Conservation (phyloP, 2,113 vertebrate genomes). For the Ascaphus truei region DNA sequence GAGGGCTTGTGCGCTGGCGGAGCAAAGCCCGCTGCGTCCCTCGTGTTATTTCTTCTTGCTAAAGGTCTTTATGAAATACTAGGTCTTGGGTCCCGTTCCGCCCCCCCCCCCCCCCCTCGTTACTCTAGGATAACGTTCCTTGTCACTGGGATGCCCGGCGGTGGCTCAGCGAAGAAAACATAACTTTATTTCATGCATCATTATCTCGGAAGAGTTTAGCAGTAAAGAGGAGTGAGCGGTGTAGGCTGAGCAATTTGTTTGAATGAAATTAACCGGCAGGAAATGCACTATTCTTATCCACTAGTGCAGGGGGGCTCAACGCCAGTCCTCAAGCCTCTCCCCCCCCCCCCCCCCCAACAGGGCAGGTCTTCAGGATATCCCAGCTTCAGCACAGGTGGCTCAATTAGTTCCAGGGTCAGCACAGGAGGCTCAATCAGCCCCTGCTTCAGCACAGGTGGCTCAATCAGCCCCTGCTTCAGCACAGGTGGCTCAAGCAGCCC, state of each 20-base stretch:
- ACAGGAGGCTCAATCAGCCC: too few relatives aligned
- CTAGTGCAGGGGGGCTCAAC: too few relatives aligned
- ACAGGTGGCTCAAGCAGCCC: too few relatives aligned
- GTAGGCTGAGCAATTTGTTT: not conserved
- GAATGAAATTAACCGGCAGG: conserved; percentile 16
- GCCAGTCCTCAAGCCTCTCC: too few relatives aligned
- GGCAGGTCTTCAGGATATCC: too few relatives aligned
- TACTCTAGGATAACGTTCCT: too few relatives aligned
- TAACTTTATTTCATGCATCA: conserved; percentile 9
- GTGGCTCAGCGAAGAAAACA: not conserved
- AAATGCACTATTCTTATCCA: conserved; percentile 16
- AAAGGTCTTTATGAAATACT: not conserved
- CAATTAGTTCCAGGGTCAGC: too few relatives aligned
- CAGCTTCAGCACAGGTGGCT: too few relatives aligned
- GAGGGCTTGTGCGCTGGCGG: not conserved
- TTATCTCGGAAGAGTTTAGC: conserved; percentile 20
- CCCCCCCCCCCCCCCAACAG: too few relatives aligned
- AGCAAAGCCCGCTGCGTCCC: not conserved
- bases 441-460: too few relatives aligned
- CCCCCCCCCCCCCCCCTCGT: too few relatives aligned
- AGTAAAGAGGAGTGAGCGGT: conserved; percentile 2
- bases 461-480: too few relatives aligned
- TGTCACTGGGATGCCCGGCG: conserved; percentile 1
- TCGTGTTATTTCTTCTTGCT: not conserved
- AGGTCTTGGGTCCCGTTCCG: not conserved